Base-by-base conservation (phyloP, 2,888 invertebrate genomes). In the Zaprionus bogoriensis region DNA sequence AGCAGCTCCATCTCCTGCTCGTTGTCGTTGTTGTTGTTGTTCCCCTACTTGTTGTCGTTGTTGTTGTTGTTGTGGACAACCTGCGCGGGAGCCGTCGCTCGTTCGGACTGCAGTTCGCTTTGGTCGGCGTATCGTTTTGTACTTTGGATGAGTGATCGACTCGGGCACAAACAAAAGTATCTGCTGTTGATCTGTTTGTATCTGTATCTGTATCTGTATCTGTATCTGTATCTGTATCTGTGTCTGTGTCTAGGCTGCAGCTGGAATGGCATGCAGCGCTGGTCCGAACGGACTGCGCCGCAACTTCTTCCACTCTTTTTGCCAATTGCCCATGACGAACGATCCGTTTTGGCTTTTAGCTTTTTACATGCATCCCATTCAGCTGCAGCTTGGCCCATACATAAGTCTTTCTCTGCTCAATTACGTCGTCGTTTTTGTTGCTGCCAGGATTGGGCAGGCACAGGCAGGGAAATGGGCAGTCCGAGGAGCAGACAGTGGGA, bases 281-380 rank as follows among this genome's bases (percentile, higher is more conserved):
- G 55, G n/a, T n/a, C n/a, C n/a, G n/a, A n/a, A n/a, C 55, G 59
- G 58, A 53, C 12, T 19, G 12, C 20, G 39, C 48, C 41, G 30
- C 19, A 59, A 55, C 41, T 55, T n/a, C n/a, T 61, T 45, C 79
- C 51, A 51, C 32, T 36, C 32, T 67, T 41, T 62, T 66, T 70
- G 71, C 72, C 83, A 83, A 87, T 83, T 87, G 83, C 58, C 72
- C 87, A 81, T 87, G 87, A 85, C 76, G 87, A 79, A 83, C 82
- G 87, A 84, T 82, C 66, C 78, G 78, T 75, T 84, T 87, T 65
- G 82, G 82, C 70, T 73, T 75, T 81, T 87, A 87, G 73, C 81
- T 81, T 73, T 87, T 83, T 53, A 67, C 69, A 27, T 32, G 32
- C 17, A 12, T 50, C 22, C 30, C 14, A 19, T 12, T 14, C 30